Evolutionary conservation across 2,888 invertebrate species (phyloP).

Genomic region (Oxyteleia sp.): DNA sequence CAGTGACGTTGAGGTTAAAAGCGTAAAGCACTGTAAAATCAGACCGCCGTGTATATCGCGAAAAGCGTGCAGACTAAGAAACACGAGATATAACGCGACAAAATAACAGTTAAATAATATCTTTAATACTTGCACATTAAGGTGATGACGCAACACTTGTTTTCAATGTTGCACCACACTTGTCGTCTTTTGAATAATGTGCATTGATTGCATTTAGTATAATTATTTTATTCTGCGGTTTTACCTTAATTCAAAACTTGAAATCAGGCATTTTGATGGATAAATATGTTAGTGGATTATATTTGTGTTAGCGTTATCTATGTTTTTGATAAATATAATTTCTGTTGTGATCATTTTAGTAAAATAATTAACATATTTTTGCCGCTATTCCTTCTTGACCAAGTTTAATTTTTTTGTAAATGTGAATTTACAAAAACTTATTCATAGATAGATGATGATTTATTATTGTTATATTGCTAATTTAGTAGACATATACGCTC

Average conservation of each 20-base stretch:
- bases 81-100: constrained; percentile 29
- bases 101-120: constrained; percentile 47
- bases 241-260: not conserved
- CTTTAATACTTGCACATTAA: constrained; percentile 15
- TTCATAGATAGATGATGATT: too few species aligned
- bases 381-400: too few species aligned
- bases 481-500: too few species aligned
- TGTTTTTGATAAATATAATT: not conserved
- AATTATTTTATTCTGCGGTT: not conserved
- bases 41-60: constrained; percentile 77
- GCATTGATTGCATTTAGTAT: constrained; percentile 1
- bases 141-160: not conserved
- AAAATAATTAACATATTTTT: too few species aligned
- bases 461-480: too few species aligned
- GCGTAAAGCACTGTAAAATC: constrained; percentile 84
- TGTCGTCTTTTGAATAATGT: not conserved
- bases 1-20: constrained; percentile 82
- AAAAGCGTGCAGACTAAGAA: constrained; percentile 42
- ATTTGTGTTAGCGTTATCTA: not conserved
- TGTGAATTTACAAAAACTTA: too few species aligned
- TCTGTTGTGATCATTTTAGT: not conserved
- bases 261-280: not conserved
- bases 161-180: not conserved
- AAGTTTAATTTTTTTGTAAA: too few species aligned
- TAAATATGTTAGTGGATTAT: not conserved